phyloP scores from a whole-genome alignment of 2,888 invertebrate genomes.

The Chrysolina oricalcia region DNA sequence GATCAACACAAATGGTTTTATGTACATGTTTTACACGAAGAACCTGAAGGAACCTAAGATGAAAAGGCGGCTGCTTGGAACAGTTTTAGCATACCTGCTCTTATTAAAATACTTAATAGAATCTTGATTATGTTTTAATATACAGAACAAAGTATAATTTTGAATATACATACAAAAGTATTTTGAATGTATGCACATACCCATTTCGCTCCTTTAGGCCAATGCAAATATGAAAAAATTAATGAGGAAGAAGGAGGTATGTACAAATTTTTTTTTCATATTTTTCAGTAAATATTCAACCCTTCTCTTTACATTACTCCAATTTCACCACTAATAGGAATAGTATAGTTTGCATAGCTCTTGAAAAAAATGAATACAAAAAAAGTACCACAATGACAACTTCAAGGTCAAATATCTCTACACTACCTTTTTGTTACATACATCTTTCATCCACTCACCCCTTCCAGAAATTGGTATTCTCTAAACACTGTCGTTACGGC shows the following conservation, averaged over 20 bases:
- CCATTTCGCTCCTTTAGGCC: neutral
- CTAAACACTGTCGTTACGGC: no score
- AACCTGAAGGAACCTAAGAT: constrained; percentile 1
- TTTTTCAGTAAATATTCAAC: neutral
- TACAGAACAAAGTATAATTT: constrained; percentile 10
- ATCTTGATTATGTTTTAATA: constrained; percentile 5
- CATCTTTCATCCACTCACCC: constrained; percentile 7
- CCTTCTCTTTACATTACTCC: neutral
- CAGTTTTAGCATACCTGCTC: neutral
- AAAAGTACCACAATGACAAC: constrained; percentile 8
- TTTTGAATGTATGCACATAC: constrained; percentile 10
- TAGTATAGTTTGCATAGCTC: neutral
- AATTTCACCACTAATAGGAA: neutral
- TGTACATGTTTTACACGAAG: constrained; percentile 3
- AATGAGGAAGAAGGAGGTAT: neutral
- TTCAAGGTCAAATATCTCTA: constrained; percentile 10
- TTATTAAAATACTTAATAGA: constrained; percentile 2
- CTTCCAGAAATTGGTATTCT: no score
- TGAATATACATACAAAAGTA: neutral
- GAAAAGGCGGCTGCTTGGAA: neutral
- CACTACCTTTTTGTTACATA: neutral
- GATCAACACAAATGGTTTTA: constrained; percentile 6
- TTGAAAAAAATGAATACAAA: neutral
- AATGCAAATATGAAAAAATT: neutral
- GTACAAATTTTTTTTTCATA: neutral